These are phyloP conservation scores for Aplysina aerophoba DNA, from an alignment of 37 sponge, comb jelly and placozoan genomes.

Conservation along the genomic window DNA sequence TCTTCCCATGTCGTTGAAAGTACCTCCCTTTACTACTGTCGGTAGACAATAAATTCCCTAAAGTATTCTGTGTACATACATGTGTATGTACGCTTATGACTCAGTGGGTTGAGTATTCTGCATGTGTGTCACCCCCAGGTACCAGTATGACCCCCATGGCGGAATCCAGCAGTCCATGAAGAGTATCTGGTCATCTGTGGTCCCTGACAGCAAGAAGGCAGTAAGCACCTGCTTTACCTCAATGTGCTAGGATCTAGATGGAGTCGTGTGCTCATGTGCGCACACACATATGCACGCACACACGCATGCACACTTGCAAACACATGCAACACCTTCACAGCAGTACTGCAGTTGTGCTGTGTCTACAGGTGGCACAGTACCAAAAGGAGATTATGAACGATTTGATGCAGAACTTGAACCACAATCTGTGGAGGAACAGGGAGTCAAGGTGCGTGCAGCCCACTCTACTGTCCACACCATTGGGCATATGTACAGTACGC, in stretches of 20 bases:
- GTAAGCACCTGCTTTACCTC: slow-evolving; percentile 32
- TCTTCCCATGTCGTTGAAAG: not conserved
- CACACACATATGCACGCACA: not conserved
- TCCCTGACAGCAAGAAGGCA: slow-evolving; percentile 71
- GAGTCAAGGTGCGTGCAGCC: slow-evolving; percentile 58
- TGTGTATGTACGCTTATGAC: too few relatives aligned
- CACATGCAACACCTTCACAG: too few relatives aligned
- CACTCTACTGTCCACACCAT: too few relatives aligned
- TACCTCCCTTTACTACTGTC: too few relatives aligned
- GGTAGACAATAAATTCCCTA: not conserved
- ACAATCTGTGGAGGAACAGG: slow-evolving; percentile 78
- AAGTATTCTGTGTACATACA: not conserved
- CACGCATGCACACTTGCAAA: not conserved
- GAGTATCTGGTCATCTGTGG: slow-evolving; percentile 85
- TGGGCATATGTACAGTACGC: too few relatives aligned
- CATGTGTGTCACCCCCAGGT: too few relatives aligned
- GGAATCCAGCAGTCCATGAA: slow-evolving; percentile 83
- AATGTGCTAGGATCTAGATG: not conserved
- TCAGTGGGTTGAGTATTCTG: too few relatives aligned
- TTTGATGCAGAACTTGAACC: slow-evolving; percentile 65
- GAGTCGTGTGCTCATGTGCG: not conserved
- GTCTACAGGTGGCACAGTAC: slow-evolving; percentile 65
- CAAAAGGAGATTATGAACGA: slow-evolving; percentile 65
- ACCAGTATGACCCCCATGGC: slow-evolving; percentile 85
- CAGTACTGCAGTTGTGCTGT: too few relatives aligned